Percentiles rank a stretch among this genome's conserved stretches.
Conservation (phyloP, 1,140 invertebrate species). For the Drosophila ohnishii region DNA sequence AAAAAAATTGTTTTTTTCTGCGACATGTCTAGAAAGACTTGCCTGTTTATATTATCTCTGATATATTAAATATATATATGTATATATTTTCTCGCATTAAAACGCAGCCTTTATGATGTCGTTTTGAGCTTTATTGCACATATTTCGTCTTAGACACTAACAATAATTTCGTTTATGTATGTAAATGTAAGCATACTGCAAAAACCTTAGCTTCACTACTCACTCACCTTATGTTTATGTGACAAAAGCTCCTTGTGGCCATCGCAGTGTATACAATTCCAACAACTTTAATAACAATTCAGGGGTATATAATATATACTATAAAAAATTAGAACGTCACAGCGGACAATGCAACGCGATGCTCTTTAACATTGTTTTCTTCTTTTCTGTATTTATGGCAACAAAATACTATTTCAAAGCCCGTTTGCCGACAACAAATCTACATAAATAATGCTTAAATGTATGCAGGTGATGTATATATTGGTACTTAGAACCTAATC, state of each 20-base stretch:
- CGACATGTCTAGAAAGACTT: no score
- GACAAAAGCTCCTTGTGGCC: slow-evolving; percentile 17
- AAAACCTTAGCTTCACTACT: slow-evolving; percentile 15
- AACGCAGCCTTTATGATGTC: slow-evolving; percentile 13
- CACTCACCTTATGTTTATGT: slow-evolving; percentile 5
- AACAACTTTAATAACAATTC: slow-evolving; percentile 72
- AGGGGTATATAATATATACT: slow-evolving; percentile 46
- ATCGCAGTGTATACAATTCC: slow-evolving; percentile 40
- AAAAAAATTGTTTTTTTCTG: no score
- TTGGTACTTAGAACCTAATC: slow-evolving; percentile 35
- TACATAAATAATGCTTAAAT: slow-evolving; percentile 15
- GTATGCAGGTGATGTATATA: slow-evolving; percentile 36
- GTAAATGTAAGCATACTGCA: slow-evolving; percentile 28
- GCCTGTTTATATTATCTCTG: no score
- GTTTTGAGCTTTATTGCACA: slow-evolving; percentile 68
- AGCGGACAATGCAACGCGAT: slow-evolving; percentile 46
- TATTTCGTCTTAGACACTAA: slow-evolving; percentile 66
- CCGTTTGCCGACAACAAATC: slow-evolving; percentile 34
- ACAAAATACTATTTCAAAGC: slow-evolving; percentile 46
- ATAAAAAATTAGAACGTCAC: slow-evolving; percentile 52
- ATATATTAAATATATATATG: no score
- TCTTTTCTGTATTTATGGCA: slow-evolving; percentile 8
- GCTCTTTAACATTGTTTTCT: slow-evolving; percentile 18
- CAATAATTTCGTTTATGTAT: slow-evolving; percentile 43
- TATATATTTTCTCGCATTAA: neutral